A percentile compares a stretch with the other conserved stretches of the same genome.
Conservation (phyloP, 2,113 vertebrate species). For the Ranitomeya variabilis region DNA sequence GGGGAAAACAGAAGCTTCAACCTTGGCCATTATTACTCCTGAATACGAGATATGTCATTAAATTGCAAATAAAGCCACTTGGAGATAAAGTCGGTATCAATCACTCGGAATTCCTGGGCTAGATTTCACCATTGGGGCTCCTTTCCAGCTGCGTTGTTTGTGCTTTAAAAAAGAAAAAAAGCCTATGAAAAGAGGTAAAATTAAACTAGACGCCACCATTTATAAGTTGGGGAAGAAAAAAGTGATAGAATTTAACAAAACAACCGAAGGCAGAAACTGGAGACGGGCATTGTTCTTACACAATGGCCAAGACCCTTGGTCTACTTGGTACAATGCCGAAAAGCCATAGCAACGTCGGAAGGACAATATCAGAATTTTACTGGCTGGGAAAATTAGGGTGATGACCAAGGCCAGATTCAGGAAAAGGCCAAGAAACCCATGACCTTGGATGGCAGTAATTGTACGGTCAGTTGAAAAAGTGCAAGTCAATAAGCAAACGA, state of each 20-base stretch:
- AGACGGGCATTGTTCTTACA: neutral
- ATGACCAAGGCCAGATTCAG: neutral
- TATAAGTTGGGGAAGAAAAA: neutral
- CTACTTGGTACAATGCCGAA: slow-evolving; percentile 22
- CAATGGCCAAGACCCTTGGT: slow-evolving; percentile 8
- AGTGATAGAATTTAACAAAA: slow-evolving; percentile 37
- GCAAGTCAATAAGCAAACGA: neutral
- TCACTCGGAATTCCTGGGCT: slow-evolving; percentile 78
- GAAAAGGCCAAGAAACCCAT: neutral
- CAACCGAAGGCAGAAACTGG: neutral
- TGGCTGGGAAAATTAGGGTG: neutral
- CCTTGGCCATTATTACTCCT: slow-evolving; percentile 76
- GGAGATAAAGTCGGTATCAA: slow-evolving; percentile 82
- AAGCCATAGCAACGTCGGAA: slow-evolving; percentile 4
- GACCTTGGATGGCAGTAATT: neutral
- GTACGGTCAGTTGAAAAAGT: neutral
- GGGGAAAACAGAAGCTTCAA: slow-evolving; percentile 78
- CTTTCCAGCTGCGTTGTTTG: slow-evolving; percentile 70
- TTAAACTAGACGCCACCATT: slow-evolving; percentile 25
- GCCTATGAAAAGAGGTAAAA: slow-evolving; percentile 31
- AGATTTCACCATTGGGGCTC: slow-evolving; percentile 72
- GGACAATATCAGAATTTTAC: slow-evolving; percentile 7
- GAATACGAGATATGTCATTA: slow-evolving; percentile 89
- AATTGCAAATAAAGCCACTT: slow-evolving; percentile 84
- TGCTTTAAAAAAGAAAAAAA: slow-evolving; percentile 64